Evolutionary conservation across 2,888 invertebrate species (phyloP).

Genomic region (Cephalotes varians): DNA sequence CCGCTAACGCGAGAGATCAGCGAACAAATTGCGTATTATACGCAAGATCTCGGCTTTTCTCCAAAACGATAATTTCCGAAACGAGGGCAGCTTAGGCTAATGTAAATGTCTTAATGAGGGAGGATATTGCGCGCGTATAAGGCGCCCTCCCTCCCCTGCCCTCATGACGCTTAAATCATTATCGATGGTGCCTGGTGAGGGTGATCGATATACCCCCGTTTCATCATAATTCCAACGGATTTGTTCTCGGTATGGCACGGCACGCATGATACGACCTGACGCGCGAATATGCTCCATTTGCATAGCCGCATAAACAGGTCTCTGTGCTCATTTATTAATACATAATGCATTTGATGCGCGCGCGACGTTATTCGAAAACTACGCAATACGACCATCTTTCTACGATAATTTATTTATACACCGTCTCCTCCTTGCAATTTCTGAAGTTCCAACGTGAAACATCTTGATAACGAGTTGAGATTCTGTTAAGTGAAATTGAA

Average conservation of each 20-base stretch:
- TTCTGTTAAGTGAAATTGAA: conserved; percentile 23
- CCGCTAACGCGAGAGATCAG: conserved; percentile 27
- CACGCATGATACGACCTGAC: neutral
- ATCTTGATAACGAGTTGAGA: conserved; percentile 21
- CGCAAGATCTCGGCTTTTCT: conserved; percentile 5
- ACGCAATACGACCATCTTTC: neutral
- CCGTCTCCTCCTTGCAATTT: neutral
- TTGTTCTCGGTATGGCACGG: neutral
- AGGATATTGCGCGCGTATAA: conserved; percentile 19
- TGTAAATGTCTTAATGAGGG: conserved; percentile 47
- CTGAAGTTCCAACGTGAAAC: neutral
- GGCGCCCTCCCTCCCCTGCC: neutral
- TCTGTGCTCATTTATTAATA: neutral
- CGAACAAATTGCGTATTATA: conserved; percentile 51
- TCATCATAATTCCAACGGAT: conserved; percentile 36
- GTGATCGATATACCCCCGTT: conserved; percentile 19
- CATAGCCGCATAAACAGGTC: neutral
- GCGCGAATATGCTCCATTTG: neutral
- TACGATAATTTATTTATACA: conserved; percentile 35
- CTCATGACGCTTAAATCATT: conserved; percentile 22
- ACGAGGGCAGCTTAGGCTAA: conserved; percentile 24
- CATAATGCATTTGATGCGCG: neutral
- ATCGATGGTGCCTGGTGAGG: neutral
- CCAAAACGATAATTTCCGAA: conserved; percentile 37
- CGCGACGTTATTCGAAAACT: conserved; percentile 12